Evolutionary conservation across 2,888 invertebrate species (phyloP), one percentile per base, ranked within the genome.

Genomic region (Brachypalpus laphriformis): DNA sequence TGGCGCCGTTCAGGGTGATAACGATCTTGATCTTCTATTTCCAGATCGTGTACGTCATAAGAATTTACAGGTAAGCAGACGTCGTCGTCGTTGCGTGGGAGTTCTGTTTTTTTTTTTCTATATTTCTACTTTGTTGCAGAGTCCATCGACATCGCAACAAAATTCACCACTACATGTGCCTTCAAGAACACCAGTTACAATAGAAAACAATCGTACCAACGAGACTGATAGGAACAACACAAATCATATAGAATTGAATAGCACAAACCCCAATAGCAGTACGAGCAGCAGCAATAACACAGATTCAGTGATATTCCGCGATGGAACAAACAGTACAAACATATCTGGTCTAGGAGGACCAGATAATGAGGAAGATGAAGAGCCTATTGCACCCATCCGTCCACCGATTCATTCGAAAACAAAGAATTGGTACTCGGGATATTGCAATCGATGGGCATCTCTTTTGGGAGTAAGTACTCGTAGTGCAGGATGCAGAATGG

Each of bases 371-470:
- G 89, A 88, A 90, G 93, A 91, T 18, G 92, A 91, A 40, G 93
- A 93, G 76, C 93, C 93, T 3, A 93, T 94, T 83, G 92, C 92
- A 0, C 93, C 93, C 6, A 93, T 94, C 88, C 94, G 95, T 88
- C 93, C 93, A 42, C 95, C 95, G 88, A 96, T 97, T 87, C 96
- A 97, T 91, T 96, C 96, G 7, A 98, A 98, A 93, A 96, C 97
- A 88, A 96, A 97, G 89, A 98, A 98, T 90, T 98, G 98, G 98
- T 99, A 98, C 92, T 98, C 98, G 0, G 94, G 95, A 88, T 95
- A 98, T 87, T 98, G 98, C 92, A 99, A 98, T 91, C 93, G 98
- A 89, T 99, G 98, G 98, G 94, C 98, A 56, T 98, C 98, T 1
- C 92, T 99, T 3, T 92, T 96, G 88, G 98, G 98, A 89, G 98